Base-by-base conservation (phyloP, 1,140 invertebrate species). In the Lysiphlebus fabarum region DNA sequence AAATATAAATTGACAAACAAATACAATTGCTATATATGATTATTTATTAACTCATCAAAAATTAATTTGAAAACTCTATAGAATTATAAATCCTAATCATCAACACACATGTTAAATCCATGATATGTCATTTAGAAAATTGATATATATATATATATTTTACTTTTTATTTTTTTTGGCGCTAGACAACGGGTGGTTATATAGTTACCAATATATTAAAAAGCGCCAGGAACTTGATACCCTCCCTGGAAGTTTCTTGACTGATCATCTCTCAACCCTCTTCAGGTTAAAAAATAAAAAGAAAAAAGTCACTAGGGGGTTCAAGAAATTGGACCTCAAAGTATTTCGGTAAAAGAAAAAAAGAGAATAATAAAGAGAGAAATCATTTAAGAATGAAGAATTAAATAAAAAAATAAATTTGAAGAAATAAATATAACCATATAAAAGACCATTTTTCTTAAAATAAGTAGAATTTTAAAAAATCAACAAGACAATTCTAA, bases 151-250 rank as follows among this genome's bases (percentile, higher is more conserved):
- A 26, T 26, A 2, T 26, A 1, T 26, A 26, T 26, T 26, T 26
- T 26, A 26, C 4, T 26, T 26, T 26, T 26, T 17, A n/a, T n/a
- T 17, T 26, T 26, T 26, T 56, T 56, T 61, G 41, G 53, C 59
- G 45, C 37, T 56, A 37, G 45, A 17, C 53, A 40, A 43, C 53
- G 59, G 44, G 40, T 61, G 59, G 47, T 56, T 53, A n/a, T n/a
- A n/a, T n/a, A 53, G 38, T 44, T n/a, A 26, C 17, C 1, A 26
- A 26, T 26, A 51, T 54, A 54, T 59, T 59, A 59, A 59, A 26
- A 33, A 41, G 58, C 43, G 45, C 44, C 49, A 48, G 59, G 11
- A 61, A 56, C 37, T 44, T 26, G 58, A 53, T 55, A 61, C 49
- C 34, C 14, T 41, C 47, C 38, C 36, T 61, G 43, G 44, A 38